Conservation (phyloP, 2,113 vertebrate genomes). For the Pseudolaguvia tuberculata region DNA sequence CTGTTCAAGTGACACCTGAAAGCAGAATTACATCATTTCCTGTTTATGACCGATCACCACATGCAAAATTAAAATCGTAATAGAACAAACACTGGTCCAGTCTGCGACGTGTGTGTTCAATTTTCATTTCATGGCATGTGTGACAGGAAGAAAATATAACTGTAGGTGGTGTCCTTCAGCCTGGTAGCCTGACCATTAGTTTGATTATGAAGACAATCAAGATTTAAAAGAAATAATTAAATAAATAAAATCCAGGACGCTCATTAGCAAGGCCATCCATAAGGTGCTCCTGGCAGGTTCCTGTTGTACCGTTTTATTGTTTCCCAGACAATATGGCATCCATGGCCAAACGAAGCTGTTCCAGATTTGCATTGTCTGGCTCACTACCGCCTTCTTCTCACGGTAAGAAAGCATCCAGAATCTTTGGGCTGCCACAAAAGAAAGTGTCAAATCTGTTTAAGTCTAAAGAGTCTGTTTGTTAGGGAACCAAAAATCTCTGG, state of each 20-base stretch:
- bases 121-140: no score
- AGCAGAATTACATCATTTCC: no score
- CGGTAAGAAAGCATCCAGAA: constrained; percentile 46
- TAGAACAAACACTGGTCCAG: no score
- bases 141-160: background rate
- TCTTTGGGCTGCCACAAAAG: constrained; percentile 42
- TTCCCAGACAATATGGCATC: constrained; percentile 46
- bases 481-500: constrained; percentile 38
- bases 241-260: constrained; percentile 10
- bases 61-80: no score
- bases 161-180: background rate
- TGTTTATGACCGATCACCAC: no score
- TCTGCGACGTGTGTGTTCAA: no score
- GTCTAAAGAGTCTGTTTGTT: constrained; percentile 41
- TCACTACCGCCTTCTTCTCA: constrained; percentile 46
- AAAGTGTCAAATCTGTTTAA: constrained; percentile 53
- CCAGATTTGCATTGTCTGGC: constrained; percentile 56
- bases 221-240: constrained; percentile 32
- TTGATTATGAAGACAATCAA: constrained; percentile 37
- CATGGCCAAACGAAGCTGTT: constrained; percentile 36
- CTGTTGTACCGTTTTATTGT: constrained; percentile 41
- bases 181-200: constrained; percentile 29
- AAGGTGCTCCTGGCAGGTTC: constrained; percentile 42
- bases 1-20: no score
- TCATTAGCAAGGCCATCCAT: constrained; percentile 37